phyloP scores from a whole-genome alignment of 1,140 invertebrate genomes.

The Scaptomyza graminum region DNA sequence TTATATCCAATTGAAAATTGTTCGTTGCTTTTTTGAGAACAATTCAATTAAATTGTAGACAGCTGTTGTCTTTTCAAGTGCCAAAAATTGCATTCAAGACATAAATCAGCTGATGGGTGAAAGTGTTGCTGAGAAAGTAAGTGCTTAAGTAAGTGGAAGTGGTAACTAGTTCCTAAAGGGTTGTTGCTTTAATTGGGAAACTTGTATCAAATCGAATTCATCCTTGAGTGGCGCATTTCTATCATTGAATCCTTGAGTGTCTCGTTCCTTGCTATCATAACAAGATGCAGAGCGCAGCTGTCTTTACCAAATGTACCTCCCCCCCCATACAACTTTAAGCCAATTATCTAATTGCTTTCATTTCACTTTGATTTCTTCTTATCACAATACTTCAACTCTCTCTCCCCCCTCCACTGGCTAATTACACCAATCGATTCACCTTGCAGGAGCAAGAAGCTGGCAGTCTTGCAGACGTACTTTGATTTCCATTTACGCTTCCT shows the following conservation, averaged over 20 bases:
- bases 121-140: constrained; percentile 31
- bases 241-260: not conserved
- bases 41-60: constrained; percentile 47
- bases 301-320: constrained; percentile 6
- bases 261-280: constrained; percentile 15
- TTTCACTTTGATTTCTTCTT: constrained; percentile 66
- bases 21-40: constrained; percentile 9
- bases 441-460: constrained; percentile 1
- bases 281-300: constrained; percentile 29
- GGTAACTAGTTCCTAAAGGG: constrained; percentile 27
- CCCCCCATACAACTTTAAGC: constrained; percentile 64
- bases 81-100: constrained; percentile 9
- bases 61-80: constrained; percentile 46
- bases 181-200: constrained; percentile 8
- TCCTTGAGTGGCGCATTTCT: not conserved
- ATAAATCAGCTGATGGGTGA: constrained; percentile 44
- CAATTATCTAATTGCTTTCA: constrained; percentile 78
- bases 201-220: not conserved
- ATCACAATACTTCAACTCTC: constrained; percentile 29
- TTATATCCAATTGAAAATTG: constrained; percentile 26
- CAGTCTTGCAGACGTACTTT: constrained; percentile 37
- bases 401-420: constrained; percentile 22
- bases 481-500: constrained; percentile 74
- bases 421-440: constrained; percentile 52
- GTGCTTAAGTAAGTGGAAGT: not conserved